Base-by-base conservation (phyloP, 1,140 invertebrate species). In the Streblospio benedicti region DNA sequence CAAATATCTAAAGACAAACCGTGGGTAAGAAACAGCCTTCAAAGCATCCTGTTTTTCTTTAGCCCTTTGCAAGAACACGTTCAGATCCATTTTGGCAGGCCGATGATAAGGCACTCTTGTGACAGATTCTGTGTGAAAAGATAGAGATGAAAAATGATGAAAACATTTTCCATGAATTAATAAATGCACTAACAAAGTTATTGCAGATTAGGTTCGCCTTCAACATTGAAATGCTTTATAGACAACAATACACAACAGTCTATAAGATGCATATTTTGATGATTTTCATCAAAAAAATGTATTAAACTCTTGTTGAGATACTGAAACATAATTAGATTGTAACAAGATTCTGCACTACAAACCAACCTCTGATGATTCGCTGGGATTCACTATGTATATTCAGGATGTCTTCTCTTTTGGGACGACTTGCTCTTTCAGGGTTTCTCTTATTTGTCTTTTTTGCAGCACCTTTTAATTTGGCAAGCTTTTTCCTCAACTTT, bases 331-430 rank as follows among this genome's bases (percentile, higher is more conserved):
- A n/a, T 38, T 9, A 9, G 9, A 38, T n/a, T 9, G 9, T n/a
- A 9, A 38, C n/a, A 38, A 38, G 12, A 20, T 49, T 49, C 6
- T 9, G 23, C 45, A 14, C 23, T 49, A 14, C 12, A 9, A 23
- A n/a, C 31, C 25, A 57, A n/a, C 56, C 56, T 68, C 87, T 74
- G 1, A 86, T 64, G 76, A 87, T 82, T 33, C 86, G 74, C 71
- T 88, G 86, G 4, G 77, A 80, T 69, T 83, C 81, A 66, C 80
- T 83, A 28, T 77, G 71, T 60, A 84, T 83, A 63, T 81, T 69
- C 23, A 63, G 54, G 28, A 45, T n/a, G 2, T 62, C 58, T 18
- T 65, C 57, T 59, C 50, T 30, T 55, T 47, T 64, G 70, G 71
- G 53, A 23, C 33, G 28, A 56, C 16, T 23, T 23, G 33, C 30